phyloP scores from a whole-genome alignment of 2,113 vertebrate genomes.

The Cottus gobio region DNA sequence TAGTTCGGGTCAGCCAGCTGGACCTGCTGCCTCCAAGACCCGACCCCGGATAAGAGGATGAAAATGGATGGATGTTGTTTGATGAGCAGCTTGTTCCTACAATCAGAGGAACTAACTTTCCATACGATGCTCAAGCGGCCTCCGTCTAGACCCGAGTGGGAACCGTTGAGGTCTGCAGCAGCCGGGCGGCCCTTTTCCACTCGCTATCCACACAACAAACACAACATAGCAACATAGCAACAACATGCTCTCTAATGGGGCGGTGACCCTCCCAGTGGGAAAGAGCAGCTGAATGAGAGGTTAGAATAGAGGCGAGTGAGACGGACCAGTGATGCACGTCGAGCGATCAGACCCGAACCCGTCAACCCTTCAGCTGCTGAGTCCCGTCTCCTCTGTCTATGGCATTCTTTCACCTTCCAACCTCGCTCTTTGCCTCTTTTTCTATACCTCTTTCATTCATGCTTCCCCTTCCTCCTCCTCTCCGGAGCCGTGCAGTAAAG shows the following conservation, averaged over 20 bases:
- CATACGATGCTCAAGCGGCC: conserved; percentile 17
- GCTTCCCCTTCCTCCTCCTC: conserved; percentile 28
- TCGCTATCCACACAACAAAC: conserved; percentile 53
- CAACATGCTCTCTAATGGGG: conserved; percentile 67
- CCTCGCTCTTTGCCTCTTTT: conserved; percentile 40
- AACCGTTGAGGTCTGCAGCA: conserved; percentile 30
- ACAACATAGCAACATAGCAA: conserved; percentile 55
- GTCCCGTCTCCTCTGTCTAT: too few relatives aligned
- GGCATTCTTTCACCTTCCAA: conserved; percentile 52
- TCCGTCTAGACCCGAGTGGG: conserved; percentile 38
- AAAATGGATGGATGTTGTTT: too few relatives aligned
- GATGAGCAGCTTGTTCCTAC: background rate
- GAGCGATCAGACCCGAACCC: conserved; percentile 53
- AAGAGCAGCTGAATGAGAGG: conserved; percentile 58
- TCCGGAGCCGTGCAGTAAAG: conserved; percentile 38
- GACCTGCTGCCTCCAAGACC: too few relatives aligned
- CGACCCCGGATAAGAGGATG: too few relatives aligned
- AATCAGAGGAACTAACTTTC: conserved; percentile 19
- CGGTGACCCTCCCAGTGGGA: conserved; percentile 68
- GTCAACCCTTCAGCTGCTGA: too few relatives aligned
- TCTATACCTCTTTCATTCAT: conserved; percentile 62
- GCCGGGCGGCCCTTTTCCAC: conserved; percentile 31
- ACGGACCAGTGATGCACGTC: conserved; percentile 64
- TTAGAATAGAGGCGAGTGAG: conserved; percentile 54
- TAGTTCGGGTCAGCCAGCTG: too few relatives aligned